Conservation (phyloP, 2,113 vertebrate species). For the Pandion haliaetus region DNA sequence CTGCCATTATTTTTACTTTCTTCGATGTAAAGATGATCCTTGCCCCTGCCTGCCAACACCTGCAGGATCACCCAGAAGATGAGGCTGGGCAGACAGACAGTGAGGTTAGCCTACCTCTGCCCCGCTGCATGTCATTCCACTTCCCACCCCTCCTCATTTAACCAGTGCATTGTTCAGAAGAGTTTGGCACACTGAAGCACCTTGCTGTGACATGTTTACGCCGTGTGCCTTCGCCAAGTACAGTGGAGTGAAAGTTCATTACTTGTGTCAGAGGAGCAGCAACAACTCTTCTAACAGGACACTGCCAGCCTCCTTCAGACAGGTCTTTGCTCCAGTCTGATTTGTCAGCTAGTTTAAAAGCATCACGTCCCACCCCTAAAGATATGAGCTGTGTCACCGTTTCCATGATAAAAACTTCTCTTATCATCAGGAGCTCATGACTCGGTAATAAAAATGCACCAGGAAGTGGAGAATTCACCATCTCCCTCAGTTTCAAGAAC, state of each 20-base stretch:
- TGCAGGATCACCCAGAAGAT: background rate
- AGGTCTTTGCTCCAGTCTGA: background rate
- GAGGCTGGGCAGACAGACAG: background rate
- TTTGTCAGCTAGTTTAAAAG: background rate
- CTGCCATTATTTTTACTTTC: background rate
- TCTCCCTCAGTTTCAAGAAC: background rate
- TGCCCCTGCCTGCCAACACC: background rate
- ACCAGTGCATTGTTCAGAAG: background rate
- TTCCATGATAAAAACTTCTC: background rate
- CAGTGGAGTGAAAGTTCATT: background rate
- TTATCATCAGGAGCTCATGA: background rate
- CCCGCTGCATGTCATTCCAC: rapidly evolving
- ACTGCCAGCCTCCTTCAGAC: background rate
- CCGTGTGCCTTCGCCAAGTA: background rate
- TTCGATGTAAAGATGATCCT: background rate
- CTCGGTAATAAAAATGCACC: background rate
- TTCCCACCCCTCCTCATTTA: background rate
- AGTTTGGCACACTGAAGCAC: background rate
- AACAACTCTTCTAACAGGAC: background rate
- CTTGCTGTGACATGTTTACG: rapidly evolving
- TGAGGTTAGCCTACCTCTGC: background rate
- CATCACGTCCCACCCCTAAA: background rate
- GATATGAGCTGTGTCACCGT: background rate
- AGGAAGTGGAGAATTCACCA: background rate
- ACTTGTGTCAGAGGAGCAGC: background rate